phyloP scores from a whole-genome alignment of 2,888 invertebrate species.

The Lasioglossum zephyrum region DNA sequence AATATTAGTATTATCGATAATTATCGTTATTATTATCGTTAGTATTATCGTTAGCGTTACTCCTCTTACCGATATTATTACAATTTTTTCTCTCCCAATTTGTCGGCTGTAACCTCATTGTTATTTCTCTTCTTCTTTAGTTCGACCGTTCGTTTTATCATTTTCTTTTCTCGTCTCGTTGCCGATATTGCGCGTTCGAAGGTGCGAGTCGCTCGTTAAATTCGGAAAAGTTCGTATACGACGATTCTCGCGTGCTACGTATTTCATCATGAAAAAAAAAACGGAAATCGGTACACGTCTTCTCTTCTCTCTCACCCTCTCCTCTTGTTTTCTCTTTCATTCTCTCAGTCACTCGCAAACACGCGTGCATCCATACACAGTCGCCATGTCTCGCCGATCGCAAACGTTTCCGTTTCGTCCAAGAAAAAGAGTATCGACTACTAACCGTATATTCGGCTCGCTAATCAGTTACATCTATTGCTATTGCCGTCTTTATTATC shows the following conservation, averaged over 20 bases:
- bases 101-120: conserved; percentile 19
- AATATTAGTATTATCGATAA: conserved; percentile 43
- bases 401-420: not conserved
- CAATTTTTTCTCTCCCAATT: conserved; percentile 26
- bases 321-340: not conserved
- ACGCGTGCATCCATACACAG: not conserved
- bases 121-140: not conserved
- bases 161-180: not conserved
- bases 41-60: conserved; percentile 24
- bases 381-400: not conserved
- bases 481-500: conserved; percentile 58
- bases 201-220: conserved; percentile 17
- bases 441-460: conserved; percentile 21
- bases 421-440: conserved; percentile 14
- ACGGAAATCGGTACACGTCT: not conserved
- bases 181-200: conserved; percentile 66
- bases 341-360: not conserved
- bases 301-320: not conserved
- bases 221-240: conserved; percentile 58
- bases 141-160: conserved; percentile 34
- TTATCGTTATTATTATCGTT: conserved; percentile 37
- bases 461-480: conserved; percentile 37
- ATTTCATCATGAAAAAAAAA: not conserved
- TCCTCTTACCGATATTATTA: conserved; percentile 27
- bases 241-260: conserved; percentile 43